Evolutionary conservation across 64 coral and sea anemone genomes (phyloP).

Genomic region (Porites australiensis): DNA sequence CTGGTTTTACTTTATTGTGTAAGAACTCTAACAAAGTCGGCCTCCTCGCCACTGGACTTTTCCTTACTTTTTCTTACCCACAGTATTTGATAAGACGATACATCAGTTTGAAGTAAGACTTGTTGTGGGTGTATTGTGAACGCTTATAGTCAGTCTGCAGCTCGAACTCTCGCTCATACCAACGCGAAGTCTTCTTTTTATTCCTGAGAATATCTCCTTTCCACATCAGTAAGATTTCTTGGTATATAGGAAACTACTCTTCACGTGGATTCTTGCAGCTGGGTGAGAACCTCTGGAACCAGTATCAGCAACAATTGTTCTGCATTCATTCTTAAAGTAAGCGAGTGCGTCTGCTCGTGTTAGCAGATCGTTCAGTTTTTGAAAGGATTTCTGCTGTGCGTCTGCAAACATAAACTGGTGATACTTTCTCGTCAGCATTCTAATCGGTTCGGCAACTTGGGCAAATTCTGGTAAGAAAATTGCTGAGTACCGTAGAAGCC

Average conservation of each 20-base stretch:
- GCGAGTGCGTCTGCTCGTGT: conserved; percentile 28
- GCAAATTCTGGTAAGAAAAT: conserved; percentile 9
- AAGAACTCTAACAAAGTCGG: conserved; percentile 11
- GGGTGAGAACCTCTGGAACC: too few relatives aligned
- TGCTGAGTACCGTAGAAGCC: neutral
- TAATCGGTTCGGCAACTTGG: conserved; percentile 38
- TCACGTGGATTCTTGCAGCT: too few relatives aligned
- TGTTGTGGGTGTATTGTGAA: neutral
- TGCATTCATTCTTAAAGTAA: conserved; percentile 31
- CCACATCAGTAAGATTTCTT: too few relatives aligned
- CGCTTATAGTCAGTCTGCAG: conserved; percentile 47
- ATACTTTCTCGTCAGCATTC: conserved; percentile 15
- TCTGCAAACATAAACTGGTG: conserved; percentile 17
- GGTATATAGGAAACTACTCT: too few relatives aligned
- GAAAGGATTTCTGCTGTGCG: conserved; percentile 24
- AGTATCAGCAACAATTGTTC: too few relatives aligned
- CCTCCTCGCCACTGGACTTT: conserved; percentile 29
- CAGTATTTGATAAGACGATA: conserved; percentile 10
- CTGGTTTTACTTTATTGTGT: neutral
- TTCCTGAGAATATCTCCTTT: too few relatives aligned
- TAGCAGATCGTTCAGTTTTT: conserved; percentile 45
- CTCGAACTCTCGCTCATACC: neutral
- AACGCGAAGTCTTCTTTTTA: too few relatives aligned
- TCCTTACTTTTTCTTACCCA: conserved; percentile 17
- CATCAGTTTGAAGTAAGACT: neutral